Base-by-base conservation (phyloP, 2,888 invertebrate species). In the Scaptomyza reducta region DNA sequence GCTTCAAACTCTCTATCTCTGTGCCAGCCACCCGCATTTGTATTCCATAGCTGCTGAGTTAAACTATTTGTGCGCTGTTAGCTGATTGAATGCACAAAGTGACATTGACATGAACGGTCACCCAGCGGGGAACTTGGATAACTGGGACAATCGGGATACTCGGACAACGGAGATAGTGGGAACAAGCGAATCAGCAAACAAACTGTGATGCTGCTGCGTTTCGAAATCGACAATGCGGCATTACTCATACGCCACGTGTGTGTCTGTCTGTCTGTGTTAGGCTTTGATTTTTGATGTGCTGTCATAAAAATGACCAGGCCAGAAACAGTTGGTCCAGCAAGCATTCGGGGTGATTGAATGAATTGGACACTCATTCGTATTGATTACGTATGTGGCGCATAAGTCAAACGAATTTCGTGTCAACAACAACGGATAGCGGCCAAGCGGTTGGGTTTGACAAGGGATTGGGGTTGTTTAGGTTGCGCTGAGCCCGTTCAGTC, bases 21-120 rank as follows among this genome's bases (percentile, higher is more conserved):
- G 16, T 40, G 40, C 16, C 14, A 38, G 40, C 10, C 5, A 16
- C 60, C 58, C 44, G 47, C 71, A 65, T 75, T 65, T 70, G 75
- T 62, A 70, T 65, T 56, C 47, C 57, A 59, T 46, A 42, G 56
- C 38, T 63, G 65, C 35, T 42, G 53, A 63, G 66, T 55, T 47
- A 41, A 63, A 74, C 33, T 66, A 59, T 71, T 59, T 67, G 46
- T 46, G 50, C 50, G 62, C 77, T 69, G 77, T 77, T 77, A 70
- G 81, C 78, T 78, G 78, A 78, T 79, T 79, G 69, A 78, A 79
- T 64, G 70, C 79, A 64, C 76, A 75, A 75, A 67, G 62, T 71
- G 66, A 59, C 56, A 50, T 45, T 44, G 41, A 46, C 40, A 38
- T n/a, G 38, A 38, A 14, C 9, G 38, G 38, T 3, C 38, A 38